phyloP scores from a whole-genome alignment of 2,113 vertebrate genomes.

The Puma concolor region DNA sequence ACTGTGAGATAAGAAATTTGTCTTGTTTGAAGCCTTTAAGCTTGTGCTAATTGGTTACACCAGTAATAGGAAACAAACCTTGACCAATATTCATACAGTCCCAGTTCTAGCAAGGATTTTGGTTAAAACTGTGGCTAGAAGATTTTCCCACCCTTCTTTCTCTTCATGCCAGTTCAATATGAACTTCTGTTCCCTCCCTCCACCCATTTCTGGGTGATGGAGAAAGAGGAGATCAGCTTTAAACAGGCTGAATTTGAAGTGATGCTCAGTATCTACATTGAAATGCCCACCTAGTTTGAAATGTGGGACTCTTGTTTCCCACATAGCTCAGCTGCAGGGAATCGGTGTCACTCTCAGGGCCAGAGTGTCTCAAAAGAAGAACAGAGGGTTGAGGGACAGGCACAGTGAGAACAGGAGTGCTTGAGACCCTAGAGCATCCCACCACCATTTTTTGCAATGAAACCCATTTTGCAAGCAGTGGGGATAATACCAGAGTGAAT shows the following conservation, averaged over 20 bases:
- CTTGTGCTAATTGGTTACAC: constrained; percentile 25
- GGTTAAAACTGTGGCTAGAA: neutral
- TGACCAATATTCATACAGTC: neutral
- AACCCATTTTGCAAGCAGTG: constrained; percentile 28
- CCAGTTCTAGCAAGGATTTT: constrained; percentile 38
- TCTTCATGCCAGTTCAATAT: constrained; percentile 31
- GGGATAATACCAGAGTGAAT: constrained; percentile 41
- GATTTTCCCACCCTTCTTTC: neutral
- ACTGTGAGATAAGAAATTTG: neutral
- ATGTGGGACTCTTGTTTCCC: constrained; percentile 24
- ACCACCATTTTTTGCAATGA: constrained; percentile 19
- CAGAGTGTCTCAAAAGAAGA: constrained; percentile 34
- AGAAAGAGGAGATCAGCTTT: neutral
- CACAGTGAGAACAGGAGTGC: neutral
- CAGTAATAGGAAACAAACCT: neutral
- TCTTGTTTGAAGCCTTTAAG: constrained; percentile 1
- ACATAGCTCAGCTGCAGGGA: constrained; percentile 6
- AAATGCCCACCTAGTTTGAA: constrained; percentile 50
- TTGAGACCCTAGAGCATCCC: constrained; percentile 34
- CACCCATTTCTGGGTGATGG: neutral
- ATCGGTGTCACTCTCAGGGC: neutral
- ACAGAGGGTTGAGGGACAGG: neutral
- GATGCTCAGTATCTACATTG: constrained; percentile 25
- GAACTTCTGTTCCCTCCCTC: neutral
- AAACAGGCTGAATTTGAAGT: constrained; percentile 52